phyloP scores from a whole-genome alignment of 2,113 vertebrate genomes.

The Semicossyphus pulcher region DNA sequence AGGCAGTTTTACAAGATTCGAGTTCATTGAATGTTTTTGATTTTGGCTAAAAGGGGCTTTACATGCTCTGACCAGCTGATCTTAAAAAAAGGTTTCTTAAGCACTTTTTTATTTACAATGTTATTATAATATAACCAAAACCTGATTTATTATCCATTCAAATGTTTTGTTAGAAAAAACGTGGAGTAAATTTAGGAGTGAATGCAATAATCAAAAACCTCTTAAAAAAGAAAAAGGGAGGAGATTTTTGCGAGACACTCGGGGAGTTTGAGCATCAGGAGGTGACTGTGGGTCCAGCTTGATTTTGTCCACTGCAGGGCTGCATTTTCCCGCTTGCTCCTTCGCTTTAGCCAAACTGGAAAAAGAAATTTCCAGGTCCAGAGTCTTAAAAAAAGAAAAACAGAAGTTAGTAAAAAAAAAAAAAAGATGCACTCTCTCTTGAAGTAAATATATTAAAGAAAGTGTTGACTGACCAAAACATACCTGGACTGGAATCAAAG shows the following conservation, averaged over 20 bases:
- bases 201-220: slow-evolving; percentile 46
- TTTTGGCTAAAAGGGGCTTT: slow-evolving; percentile 62
- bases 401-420: neutral
- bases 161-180: slow-evolving; percentile 16
- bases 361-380: slow-evolving; percentile 97
- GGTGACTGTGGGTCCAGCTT: slow-evolving; percentile 61
- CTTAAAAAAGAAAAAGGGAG: slow-evolving; percentile 43
- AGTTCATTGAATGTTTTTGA: slow-evolving; percentile 25
- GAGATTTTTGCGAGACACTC: slow-evolving; percentile 79
- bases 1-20: slow-evolving; percentile 44
- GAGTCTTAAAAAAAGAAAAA: slow-evolving; percentile 80
- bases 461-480: neutral
- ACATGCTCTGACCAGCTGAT: slow-evolving; percentile 36
- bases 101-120: slow-evolving; percentile 29
- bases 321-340: neutral
- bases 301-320: slow-evolving; percentile 48
- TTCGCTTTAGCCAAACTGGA: slow-evolving; percentile 92
- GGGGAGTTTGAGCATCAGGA: slow-evolving; percentile 35
- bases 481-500: slow-evolving; percentile 89
- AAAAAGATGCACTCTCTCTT: neutral
- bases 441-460: no score
- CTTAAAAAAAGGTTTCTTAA: slow-evolving; percentile 13
- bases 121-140: slow-evolving; percentile 16
- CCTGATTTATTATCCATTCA: slow-evolving; percentile 7
- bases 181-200: slow-evolving; percentile 47